These are phyloP conservation scores for Tetrax tetrax DNA, from an alignment of 2,113 vertebrate species.

Conservation along the genomic window DNA sequence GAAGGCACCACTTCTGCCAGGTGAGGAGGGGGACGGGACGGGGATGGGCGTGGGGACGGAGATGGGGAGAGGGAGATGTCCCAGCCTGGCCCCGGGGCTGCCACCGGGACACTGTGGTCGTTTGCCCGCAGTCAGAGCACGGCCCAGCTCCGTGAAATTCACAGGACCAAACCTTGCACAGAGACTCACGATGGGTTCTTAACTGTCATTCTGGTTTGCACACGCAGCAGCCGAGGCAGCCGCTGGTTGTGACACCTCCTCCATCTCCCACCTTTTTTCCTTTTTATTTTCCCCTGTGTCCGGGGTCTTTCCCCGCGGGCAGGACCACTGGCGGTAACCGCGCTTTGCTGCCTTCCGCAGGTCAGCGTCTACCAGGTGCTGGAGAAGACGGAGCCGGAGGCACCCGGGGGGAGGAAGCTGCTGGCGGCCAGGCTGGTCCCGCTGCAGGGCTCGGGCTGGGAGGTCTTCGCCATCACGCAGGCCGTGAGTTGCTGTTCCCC, in stretches of 20 bases:
- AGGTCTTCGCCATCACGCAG: conserved; percentile 87
- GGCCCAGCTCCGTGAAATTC: not conserved
- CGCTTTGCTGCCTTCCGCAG: conserved; percentile 55
- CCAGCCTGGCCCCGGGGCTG: not conserved
- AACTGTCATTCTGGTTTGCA: not conserved
- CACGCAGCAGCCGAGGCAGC: not conserved
- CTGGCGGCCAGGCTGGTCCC: conserved; percentile 83
- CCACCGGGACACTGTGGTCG: not conserved
- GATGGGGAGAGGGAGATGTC: not conserved
- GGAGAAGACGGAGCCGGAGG: conserved; percentile 60
- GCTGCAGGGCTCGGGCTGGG: conserved; percentile 85
- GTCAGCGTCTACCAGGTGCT: conserved; percentile 87
- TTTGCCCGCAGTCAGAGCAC: accelerated
- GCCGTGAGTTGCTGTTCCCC: conserved; percentile 78
- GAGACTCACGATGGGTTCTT: not conserved
- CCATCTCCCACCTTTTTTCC: not conserved
- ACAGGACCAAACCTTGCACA: accelerated
- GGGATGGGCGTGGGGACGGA: not conserved
- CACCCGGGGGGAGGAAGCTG: conserved; percentile 74
- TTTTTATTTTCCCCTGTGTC: too few relatives aligned
- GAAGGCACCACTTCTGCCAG: conserved; percentile 87
- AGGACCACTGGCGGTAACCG: accelerated
- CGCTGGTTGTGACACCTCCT: not conserved
- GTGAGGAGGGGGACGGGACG: conserved; percentile 39
- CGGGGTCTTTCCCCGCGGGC: accelerated